Base-by-base conservation (phyloP, 2,888 invertebrate genomes). In the Belgica antarctica region DNA sequence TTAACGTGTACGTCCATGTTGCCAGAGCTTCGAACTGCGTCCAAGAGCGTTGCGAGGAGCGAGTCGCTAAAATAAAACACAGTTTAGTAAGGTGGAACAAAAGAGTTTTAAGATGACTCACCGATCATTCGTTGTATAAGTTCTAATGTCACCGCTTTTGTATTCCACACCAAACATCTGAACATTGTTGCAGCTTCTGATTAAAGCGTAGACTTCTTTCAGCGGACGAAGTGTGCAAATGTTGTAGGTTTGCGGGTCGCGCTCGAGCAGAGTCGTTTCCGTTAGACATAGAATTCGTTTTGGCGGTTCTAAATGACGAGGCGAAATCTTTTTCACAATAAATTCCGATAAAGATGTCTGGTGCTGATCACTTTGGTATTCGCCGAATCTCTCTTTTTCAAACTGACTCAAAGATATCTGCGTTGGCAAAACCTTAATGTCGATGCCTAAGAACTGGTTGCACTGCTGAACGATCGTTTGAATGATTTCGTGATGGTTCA, bases 281-380 rank as follows among this genome's bases (percentile, higher is more conserved):
- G 96, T 94, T 19, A 99, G 84, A 77, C 98, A 98, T 28, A 99
- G 84, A 0, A 94, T 90, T 71, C 98, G 85, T 72, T 92, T 84
- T 74, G 94, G 89, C 0, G 92, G 89, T 75, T 95, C 95, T 75
- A 87, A 85, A 78, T 93, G 90, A 25, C 94, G 84, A 0, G 86
- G 83, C 17, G 91, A 90, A 74, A 91, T 86, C 82, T 99, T 99
- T 78, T 97, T 94, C 2, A 99, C 96, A 72, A 87, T 87, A 80
- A 99, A 99, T 82, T 99, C 99, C 15, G 94, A 92, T 72, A 97
- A 87, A 0, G 98, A 97, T 1, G 98, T 99, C 77, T 97, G 87
- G 77, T 92, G 92, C 78, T 96, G 94, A 81, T 99, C 99, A 10
- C 89, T 89, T 76, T 96, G 92, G 80, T 89, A 95, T 79, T 93